Evolutionary conservation across 2,888 invertebrate genomes (phyloP), one percentile per base, ranked within the genome.

Genomic region (Meliscaeva auricollis): DNA sequence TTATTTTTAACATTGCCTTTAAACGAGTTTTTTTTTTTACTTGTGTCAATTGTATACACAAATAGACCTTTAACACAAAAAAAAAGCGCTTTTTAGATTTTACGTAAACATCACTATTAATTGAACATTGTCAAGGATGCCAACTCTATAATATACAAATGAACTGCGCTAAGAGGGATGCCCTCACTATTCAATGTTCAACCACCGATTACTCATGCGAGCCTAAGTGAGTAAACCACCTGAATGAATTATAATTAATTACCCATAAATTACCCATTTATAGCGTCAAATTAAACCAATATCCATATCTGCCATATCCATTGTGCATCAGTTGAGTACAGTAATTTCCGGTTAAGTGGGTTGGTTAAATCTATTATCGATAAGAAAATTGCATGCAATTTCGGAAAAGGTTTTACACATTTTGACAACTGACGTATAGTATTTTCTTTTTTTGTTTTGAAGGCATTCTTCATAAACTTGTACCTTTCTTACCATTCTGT

Each of bases 221-320:
- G 11, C 35, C 22, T 44, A 64, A 68, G 30, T 32, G 75, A 66
- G 38, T 74, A 46, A 75, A 70, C 58, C 73, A 74, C 62, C 32
- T 79, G 74, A 75, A 72, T 80, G 38, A 84, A 80, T 72, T 26
- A 30, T 68, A 80, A 80, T 76, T 85, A 85, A 85, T 76, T 80
- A 76, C 66, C 52, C 75, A 75, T 84, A 72, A 84, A 84, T 75
- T 84, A 84, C 15, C 62, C 78, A 79, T 80, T 76, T 73, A 80
- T 62, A 46, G 72, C 62, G 41, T 72, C 60, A 56, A 30, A 22
- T 68, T 66, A 54, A 74, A 69, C 35, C 72, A 32, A 75, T 35
- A 13, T 13, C 41, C 58, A 30, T 54, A 15, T 15, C 30, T 9
- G 9, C 8, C 1, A 54, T 54, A 15, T 15, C 1, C 15, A 32